These are phyloP conservation scores for Betta splendens DNA, from an alignment of 2,797 vertebrate genomes.

Conservation along the genomic window DNA sequence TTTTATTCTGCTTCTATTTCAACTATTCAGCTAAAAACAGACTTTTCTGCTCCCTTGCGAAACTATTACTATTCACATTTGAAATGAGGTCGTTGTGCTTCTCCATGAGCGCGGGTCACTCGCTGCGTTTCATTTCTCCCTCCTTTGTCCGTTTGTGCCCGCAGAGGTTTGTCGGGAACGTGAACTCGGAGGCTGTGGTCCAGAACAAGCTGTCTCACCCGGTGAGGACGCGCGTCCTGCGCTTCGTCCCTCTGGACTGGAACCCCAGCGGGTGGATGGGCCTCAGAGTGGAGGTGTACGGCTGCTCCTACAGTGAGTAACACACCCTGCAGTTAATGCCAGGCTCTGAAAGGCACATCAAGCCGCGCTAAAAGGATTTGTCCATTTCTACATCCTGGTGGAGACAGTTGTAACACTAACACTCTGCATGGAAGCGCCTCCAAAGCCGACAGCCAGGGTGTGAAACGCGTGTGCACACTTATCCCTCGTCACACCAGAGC, in stretches of 20 bases:
- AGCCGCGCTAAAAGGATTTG: conserved; percentile 9
- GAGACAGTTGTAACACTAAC: too few relatives aligned
- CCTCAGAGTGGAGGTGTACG: conserved; percentile 90
- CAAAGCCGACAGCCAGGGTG: background rate
- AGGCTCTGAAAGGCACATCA: conserved; percentile 13
- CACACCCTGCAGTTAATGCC: background rate
- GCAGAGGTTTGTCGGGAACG: conserved; percentile 90
- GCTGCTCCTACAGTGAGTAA: conserved; percentile 95
- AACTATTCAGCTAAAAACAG: conserved; percentile 20
- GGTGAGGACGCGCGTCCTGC: conserved; percentile 89
- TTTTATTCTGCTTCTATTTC: conserved; percentile 44
- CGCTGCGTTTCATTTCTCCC: background rate
- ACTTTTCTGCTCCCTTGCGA: conserved; percentile 14
- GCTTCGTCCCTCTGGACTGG: conserved; percentile 92
- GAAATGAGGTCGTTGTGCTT: conserved; percentile 18
- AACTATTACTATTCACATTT: conserved; percentile 16
- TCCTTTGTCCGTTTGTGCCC: conserved; percentile 24
- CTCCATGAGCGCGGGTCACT: conserved; percentile 13
- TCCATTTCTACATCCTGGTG: conserved; percentile 21
- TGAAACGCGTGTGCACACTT: background rate
- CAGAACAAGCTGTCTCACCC: conserved; percentile 90
- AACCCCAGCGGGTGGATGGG: conserved; percentile 87
- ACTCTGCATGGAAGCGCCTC: background rate
- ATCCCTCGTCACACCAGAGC: background rate
- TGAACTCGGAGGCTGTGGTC: conserved; percentile 88